Evolutionary conservation across 2,797 vertebrate species (phyloP), one percentile per base, ranked within the genome.

Genomic region (Natrix natrix): DNA sequence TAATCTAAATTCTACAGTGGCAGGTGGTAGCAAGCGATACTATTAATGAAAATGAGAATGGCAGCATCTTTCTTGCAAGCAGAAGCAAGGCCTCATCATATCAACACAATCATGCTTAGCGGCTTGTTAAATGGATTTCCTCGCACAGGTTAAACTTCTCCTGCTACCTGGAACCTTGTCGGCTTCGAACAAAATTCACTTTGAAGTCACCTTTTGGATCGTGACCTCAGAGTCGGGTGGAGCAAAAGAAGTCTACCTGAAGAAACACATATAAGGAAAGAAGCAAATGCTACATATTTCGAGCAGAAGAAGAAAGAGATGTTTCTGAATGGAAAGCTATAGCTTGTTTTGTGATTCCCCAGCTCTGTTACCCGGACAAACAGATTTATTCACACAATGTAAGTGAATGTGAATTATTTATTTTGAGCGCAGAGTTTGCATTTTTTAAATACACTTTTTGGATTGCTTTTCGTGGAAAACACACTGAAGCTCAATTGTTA

Each of bases 41-140:
- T 97, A 97, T 95, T 98, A 92, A 97, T 95, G 97, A 97, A 97
- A 97, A 98, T 97, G 95, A 97, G 78, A 92, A 55, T 61, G 22
- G 60, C 37, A 95, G 94, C 57, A 96, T 96, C 96, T 95, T 96
- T 93, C 94, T 60, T 86, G 55, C 92, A 90, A 89, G 61, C 90
- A 95, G 12, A 92, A 93, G 86, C 0, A 0, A 90, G 87, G 37
- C 13, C n/a, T 24, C 12, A 14, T 61, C 54, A 2, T 57, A 54
- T 54, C 61, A 32, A 55, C 63, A 8, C 57, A 43, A 83, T 74
- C 28, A 74, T 48, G 91, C 74, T 87, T 13, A 95, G 37, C 28
- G 24, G 7, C 5, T 10, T 12, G 88, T 86, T 43, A 94, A 94
- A 91, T 5, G 61, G 13, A 93, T 43, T 16, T 86, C 52, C 87